Conservation (phyloP, 2,797 vertebrate genomes). For the Scomberomorus guttatus region DNA sequence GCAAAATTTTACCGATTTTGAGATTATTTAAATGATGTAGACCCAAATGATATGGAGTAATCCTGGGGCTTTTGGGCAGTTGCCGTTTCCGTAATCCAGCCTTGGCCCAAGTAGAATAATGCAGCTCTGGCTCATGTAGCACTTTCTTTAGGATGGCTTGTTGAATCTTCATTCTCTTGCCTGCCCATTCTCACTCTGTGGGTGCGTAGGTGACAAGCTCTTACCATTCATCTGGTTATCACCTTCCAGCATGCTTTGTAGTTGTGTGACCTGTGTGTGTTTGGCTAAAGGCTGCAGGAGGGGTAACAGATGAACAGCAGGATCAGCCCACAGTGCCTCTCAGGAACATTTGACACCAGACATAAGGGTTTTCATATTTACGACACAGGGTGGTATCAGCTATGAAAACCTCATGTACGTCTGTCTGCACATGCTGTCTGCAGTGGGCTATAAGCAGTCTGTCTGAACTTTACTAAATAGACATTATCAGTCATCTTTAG, state of each 20-base stretch:
- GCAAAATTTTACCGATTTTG: too few species aligned
- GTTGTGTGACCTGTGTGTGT: slow-evolving; percentile 34
- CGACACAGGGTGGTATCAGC: slow-evolving; percentile 3
- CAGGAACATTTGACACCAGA: slow-evolving; percentile 40
- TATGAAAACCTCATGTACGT: neutral
- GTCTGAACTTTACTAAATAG: slow-evolving; percentile 6
- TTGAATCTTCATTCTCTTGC: slow-evolving; percentile 28
- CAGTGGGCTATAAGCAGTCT: neutral
- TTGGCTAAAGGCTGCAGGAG: slow-evolving; percentile 33
- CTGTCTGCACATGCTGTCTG: neutral
- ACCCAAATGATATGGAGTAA: too few species aligned
- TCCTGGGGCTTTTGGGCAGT: too few species aligned
- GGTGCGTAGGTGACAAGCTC: slow-evolving; percentile 42
- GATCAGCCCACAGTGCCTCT: slow-evolving; percentile 38
- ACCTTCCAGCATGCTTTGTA: slow-evolving; percentile 41
- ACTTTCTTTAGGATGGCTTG: neutral
- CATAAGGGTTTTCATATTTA: slow-evolving; percentile 30
- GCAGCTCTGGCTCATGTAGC: neutral
- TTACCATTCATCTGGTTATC: slow-evolving; percentile 58
- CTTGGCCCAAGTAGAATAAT: neutral
- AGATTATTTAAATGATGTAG: too few species aligned
- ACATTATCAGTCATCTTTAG: slow-evolving; percentile 9
- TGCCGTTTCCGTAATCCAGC: neutral
- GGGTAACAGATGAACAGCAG: slow-evolving; percentile 46
- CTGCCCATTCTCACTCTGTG: slow-evolving; percentile 44